Base-by-base conservation (phyloP, 2,113 vertebrate genomes). In the Thymallus thymallus region DNA sequence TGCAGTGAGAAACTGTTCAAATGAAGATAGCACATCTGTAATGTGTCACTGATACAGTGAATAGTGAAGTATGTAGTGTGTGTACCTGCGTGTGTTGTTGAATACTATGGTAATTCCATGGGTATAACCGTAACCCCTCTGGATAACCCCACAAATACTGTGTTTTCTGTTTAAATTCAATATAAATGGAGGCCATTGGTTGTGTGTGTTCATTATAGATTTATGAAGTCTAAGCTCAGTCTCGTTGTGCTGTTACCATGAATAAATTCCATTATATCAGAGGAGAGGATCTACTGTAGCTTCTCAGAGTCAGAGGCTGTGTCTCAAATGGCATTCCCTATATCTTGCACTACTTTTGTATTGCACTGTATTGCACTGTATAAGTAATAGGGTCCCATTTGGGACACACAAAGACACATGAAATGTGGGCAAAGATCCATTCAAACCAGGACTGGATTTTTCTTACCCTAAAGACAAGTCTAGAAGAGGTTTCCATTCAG, bases 191-290 rank as follows among this genome's bases (percentile, higher is more conserved):
- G 30, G 32, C 30, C 32, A 45, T 67, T n/a, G 20, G 32, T 41
- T 41, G 10, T 3, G 23, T 32, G 16, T 41, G 10, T 41, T 67
- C 32, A 67, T 67, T 45, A 67, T 45, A 41, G 65, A 41, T 67
- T 67, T 26, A 41, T 41, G 5, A 0, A 67, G 32, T 41, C 30
- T n/a, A 41, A 22, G 32, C 26, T 32, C 26, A 23, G 30, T 45
- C 6, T 67, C n/a, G 65, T 41, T 67, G 18, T 67, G 4, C 12
- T 41, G 32, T 26, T n/a, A 4, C 9, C 63, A 66, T 66, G 26
- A 32, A 66, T 30, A 32, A 66, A 66, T 66, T 66, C 30, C 63
- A 66, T 66, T 66, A 30, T 66, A 35, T 32, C 63, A 66, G 63
- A 66, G 30, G 16, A 29, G 63, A 35, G 61, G 10, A 10, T 41